phyloP scores from a whole-genome alignment of 2,888 invertebrate genomes.

The Hirtodrosophila cameraria region DNA sequence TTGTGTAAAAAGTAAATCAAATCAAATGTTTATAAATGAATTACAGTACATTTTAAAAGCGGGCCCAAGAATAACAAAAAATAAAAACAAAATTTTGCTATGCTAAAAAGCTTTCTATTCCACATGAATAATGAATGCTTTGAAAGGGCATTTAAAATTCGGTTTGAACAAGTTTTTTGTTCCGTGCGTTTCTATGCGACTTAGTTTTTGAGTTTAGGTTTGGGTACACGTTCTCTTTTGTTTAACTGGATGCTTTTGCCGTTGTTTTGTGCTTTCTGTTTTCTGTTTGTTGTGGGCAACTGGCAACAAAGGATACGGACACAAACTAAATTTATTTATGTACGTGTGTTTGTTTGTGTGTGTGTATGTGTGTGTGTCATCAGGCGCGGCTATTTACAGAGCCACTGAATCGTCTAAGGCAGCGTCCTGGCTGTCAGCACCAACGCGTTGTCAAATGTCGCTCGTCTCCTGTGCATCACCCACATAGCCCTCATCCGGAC shows the following conservation, averaged over 20 bases:
- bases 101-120: no score
- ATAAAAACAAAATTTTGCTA: no score
- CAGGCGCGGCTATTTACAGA: conserved; percentile 69
- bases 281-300: conserved; percentile 18
- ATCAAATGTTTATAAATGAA: no score
- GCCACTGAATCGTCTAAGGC: conserved; percentile 83
- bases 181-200: not conserved
- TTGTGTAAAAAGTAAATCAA: no score
- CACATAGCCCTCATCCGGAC: conserved; percentile 94
- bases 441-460: conserved; percentile 87
- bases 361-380: conserved; percentile 14
- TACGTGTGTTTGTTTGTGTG: conserved; percentile 12
- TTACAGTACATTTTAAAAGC: no score
- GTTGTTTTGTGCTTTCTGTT: conserved; percentile 1
- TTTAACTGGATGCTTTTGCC: conserved; percentile 19
- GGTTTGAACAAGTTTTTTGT: not conserved
- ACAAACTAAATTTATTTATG: conserved; percentile 30
- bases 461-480: conserved; percentile 89
- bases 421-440: conserved; percentile 61
- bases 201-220: conserved; percentile 6
- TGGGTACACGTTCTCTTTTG: conserved; percentile 10
- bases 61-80: no score
- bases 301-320: conserved; percentile 23
- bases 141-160: conserved; percentile 27
- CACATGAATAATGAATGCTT: not conserved